Percentiles rank a stretch among this genome's conserved stretches.
These are phyloP conservation scores for Sterrhoptilus dennistouni DNA, from an alignment of 2,113 vertebrate genomes.

Conservation along the genomic window DNA sequence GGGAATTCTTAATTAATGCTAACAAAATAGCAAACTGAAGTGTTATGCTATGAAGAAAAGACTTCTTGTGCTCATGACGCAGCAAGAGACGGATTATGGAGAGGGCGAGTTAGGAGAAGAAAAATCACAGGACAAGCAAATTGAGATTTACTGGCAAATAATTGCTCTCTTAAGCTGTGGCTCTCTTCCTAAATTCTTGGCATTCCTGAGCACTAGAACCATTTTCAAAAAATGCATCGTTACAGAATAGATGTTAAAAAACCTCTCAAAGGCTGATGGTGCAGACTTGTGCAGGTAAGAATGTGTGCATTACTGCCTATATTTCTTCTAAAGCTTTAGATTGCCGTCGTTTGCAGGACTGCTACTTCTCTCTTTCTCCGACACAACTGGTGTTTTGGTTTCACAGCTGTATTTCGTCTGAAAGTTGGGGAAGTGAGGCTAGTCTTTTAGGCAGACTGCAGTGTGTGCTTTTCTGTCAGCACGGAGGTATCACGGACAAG, in stretches of 20 bases:
- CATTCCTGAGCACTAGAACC: conserved; percentile 74
- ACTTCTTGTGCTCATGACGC: conserved; percentile 77
- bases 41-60: conserved; percentile 77
- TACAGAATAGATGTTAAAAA: conserved; percentile 73
- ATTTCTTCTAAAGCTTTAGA: conserved; percentile 30
- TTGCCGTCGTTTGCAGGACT: conserved; percentile 24
- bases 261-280: conserved; percentile 65
- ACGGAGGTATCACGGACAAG: neutral
- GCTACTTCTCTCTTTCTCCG: conserved; percentile 17
- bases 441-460: neutral
- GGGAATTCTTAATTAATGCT: conserved; percentile 82
- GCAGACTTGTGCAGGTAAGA: conserved; percentile 73
- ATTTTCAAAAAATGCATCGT: conserved; percentile 73
- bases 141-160: conserved; percentile 82
- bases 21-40: conserved; percentile 75
- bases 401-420: conserved; percentile 36
- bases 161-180: conserved; percentile 70
- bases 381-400: conserved; percentile 21
- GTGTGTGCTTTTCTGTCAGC: neutral
- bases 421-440: conserved; percentile 39
- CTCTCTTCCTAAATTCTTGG: conserved; percentile 79
- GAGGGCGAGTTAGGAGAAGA: conserved; percentile 76
- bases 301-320: conserved; percentile 25
- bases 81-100: conserved; percentile 76
- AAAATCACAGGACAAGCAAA: conserved; percentile 80